phyloP scores from a whole-genome alignment of 1,140 invertebrate species.

The Polypedilum pembai region DNA sequence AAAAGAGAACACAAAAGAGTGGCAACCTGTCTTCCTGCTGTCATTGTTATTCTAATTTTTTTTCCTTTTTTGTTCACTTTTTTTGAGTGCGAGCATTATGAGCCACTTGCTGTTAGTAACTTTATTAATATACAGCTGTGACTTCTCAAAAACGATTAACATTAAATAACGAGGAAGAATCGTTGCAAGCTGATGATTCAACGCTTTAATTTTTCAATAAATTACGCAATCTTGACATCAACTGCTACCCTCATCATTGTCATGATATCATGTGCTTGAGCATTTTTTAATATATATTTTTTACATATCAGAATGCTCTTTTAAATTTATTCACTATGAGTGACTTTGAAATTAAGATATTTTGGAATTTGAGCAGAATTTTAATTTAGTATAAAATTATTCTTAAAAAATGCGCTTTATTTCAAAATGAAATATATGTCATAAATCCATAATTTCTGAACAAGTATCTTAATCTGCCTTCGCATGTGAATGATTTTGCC shows the following conservation, averaged over 20 bases:
- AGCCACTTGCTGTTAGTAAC: neutral
- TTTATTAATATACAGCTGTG: conserved; percentile 2
- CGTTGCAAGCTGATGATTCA: neutral
- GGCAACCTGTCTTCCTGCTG: conserved; percentile 15
- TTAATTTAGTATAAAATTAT: too few relatives aligned
- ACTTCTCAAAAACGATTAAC: neutral
- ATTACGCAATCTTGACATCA: conserved; percentile 23
- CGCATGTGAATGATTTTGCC: neutral
- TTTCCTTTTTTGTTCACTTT: neutral
- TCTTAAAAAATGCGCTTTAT: too few relatives aligned
- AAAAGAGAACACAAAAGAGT: neutral
- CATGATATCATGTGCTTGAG: neutral
- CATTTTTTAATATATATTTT: too few relatives aligned
- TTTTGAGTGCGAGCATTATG: conserved; percentile 5
- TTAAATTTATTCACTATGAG: too few relatives aligned
- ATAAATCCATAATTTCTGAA: neutral
- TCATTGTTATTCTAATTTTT: conserved; percentile 10
- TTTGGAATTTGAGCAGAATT: too few relatives aligned
- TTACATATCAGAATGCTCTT: too few relatives aligned
- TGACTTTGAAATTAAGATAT: too few relatives aligned
- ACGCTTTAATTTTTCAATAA: conserved; percentile 26
- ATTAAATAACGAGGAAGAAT: neutral
- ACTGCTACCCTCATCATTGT: conserved; percentile 22
- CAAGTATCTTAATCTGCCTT: neutral
- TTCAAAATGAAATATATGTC: neutral